Evolutionary conservation across 2,113 vertebrate species (phyloP), one percentile per base, ranked within the genome.

Genomic region (Onychostoma macrolepis): DNA sequence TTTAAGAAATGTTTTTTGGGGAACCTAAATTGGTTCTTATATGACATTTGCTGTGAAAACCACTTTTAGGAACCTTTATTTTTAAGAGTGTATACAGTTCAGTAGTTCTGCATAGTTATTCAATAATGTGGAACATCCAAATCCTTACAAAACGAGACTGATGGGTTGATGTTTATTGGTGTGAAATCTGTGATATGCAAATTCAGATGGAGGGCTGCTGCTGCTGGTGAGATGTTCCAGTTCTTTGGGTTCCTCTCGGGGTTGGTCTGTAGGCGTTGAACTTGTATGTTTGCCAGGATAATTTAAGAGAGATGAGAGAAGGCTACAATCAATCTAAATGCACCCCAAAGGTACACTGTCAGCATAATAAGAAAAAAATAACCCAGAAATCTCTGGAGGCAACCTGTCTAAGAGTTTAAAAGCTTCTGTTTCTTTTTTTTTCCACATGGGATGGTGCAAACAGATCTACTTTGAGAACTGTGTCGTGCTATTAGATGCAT

Each of bases 181-280:
- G 48, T 56, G 7, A 56, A 79, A 79, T 79, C 28, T 21, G 4
- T 53, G 9, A 78, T 78, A 53, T 53, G 28, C 26, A 19, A 21
- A 78, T 53, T 50, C 13, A 78, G n/a, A 30, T 33, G 13, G 7
- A 48, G 28, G 15, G 41, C 24, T 80, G 56, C 56, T 65, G 56
- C 24, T 80, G 9, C 21, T 26, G 13, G 8, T 30, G 61, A 82
- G 80, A 69, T 33, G 85, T 85, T 85, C 86, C 87, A 61, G 67
- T 85, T 53, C 85, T 84, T 72, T 77, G 80, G 24, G 65, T 79
- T 85, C 80, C 24, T 11, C 85, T 88, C 48, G n/a, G 24, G 50
- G 67, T 45, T 71, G 19, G 45, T 67, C 71, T 74, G 89, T 30
- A 87, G 72, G 48, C 78, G 26, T 8, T 76, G 28, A 85, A 43